Evolutionary conservation across 2,888 invertebrate genomes (phyloP), one percentile per base, ranked within the genome.

Genomic region (Microctonus aethiopoides): DNA sequence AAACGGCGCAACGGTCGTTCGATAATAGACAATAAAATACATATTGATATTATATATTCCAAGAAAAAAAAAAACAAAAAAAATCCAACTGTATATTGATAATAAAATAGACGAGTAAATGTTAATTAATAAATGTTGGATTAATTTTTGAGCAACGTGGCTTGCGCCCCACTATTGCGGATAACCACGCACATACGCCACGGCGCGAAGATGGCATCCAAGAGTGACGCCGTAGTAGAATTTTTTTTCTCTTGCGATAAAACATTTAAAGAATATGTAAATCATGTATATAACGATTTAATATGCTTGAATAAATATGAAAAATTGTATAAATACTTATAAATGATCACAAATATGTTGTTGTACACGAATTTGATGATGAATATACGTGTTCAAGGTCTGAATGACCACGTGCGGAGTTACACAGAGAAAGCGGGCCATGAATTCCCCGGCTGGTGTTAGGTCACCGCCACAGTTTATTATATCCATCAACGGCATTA

Each of bases 121-220:
- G 5, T 34, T 36, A 41, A 51, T 20, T 60, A 64, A 51, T 60
- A 60, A 62, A 24, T 39, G 11, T 39, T 51, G n/a, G 20, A 56
- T 36, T 57, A 59, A 57, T 46, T 57, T 46, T 57, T 63, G 24
- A 61, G 75, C 79, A 79, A 79, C 78, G 80, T 81, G 80, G 79
- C 80, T 77, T 24, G 67, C 76, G 75, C 77, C 79, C 79, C 80
- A 78, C 77, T 76, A n/a, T 76, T 74, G 69, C 71, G 68, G 68
- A 72, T 68, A 76, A 72, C 75, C 75, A 79, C 76, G 80, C 78
- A 77, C 76, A 76, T 78, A 79, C 70, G 80, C 80, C 78, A 79
- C 78, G 76, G 77, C 79, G 79, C 78, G 72, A 83, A 83, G 80
- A 83, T 84, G 83, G 83, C 83, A 83, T 79, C 83, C 83, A 75